Evolutionary conservation across 2,888 invertebrate species (phyloP).

Genomic region (Himalopsyche anomala): DNA sequence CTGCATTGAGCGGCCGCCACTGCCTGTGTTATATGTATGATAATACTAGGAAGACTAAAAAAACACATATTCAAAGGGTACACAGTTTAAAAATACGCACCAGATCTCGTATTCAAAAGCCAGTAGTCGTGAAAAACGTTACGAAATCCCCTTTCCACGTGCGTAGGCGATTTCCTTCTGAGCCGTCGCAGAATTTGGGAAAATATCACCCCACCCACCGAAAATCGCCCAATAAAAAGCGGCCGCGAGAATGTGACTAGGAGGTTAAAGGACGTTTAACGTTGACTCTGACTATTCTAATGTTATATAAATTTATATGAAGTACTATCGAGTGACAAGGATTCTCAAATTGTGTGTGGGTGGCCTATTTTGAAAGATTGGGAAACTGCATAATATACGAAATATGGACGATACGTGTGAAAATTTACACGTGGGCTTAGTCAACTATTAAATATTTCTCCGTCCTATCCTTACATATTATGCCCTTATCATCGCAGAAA

Average conservation of each 20-base stretch:
- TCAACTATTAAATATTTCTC: too few species aligned
- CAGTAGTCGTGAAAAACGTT: constrained; percentile 52
- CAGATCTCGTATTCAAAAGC: constrained; percentile 64
- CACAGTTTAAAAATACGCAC: constrained; percentile 44
- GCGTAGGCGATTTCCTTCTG: constrained; percentile 55
- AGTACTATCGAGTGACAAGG: constrained; percentile 6
- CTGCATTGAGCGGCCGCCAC: too few species aligned
- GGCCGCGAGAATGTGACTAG: constrained; percentile 63
- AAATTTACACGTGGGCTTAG: too few species aligned
- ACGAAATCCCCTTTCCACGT: constrained; percentile 57
- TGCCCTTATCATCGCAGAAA: too few species aligned
- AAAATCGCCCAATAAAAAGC: constrained; percentile 59
- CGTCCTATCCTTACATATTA: too few species aligned
- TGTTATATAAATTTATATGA: constrained; percentile 19
- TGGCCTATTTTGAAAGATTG: too few species aligned
- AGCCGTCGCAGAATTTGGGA: constrained; percentile 52
- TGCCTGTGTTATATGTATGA: too few species aligned
- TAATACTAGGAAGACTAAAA: neutral
- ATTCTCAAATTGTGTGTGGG: constrained; percentile 23
- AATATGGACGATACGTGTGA: too few species aligned
- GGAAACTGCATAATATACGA: too few species aligned
- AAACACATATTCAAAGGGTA: constrained; percentile 10
- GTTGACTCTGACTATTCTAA: constrained; percentile 27
- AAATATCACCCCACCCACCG: constrained; percentile 44
- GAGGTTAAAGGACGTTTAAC: constrained; percentile 50